Conservation (phyloP, 1,140 invertebrate genomes). For the Ectropis grisescens region DNA sequence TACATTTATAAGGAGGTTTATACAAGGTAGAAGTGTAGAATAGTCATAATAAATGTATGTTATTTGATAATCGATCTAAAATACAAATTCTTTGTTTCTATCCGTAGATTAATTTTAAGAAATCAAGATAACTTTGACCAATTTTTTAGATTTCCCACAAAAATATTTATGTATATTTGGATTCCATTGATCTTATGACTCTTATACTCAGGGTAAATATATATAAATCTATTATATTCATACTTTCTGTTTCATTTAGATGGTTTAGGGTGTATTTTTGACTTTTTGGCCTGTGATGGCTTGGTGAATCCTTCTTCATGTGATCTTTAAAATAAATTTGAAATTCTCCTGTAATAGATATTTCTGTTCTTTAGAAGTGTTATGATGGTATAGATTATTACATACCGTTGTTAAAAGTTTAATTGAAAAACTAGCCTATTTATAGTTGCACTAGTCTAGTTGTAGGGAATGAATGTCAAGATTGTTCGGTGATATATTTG, state of each 20-base stretch:
- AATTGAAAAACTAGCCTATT: slow-evolving; percentile 33
- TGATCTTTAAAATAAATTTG: not conserved
- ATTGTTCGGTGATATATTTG: slow-evolving; percentile 11
- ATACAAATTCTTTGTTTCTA: slow-evolving; percentile 29
- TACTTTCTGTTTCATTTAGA: slow-evolving; percentile 27
- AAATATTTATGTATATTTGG: slow-evolving; percentile 1
- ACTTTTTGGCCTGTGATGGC: slow-evolving; percentile 56
- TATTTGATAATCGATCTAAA: slow-evolving; percentile 25
- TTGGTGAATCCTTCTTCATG: not conserved
- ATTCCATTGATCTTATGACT: slow-evolving; percentile 58
- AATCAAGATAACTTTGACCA: slow-evolving; percentile 44
- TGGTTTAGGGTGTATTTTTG: slow-evolving; percentile 34
- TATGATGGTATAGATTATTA: slow-evolving; percentile 4
- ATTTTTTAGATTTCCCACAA: slow-evolving; percentile 37
- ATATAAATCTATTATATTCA: slow-evolving; percentile 30
- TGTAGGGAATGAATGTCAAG: slow-evolving; percentile 8
- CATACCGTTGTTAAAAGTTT: slow-evolving; percentile 26
- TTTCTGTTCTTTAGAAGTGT: slow-evolving; percentile 22
- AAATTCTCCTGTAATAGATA: too few species aligned
- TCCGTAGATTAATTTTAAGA: slow-evolving; percentile 49
- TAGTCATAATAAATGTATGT: slow-evolving; percentile 51
- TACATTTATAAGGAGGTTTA: slow-evolving; percentile 64
- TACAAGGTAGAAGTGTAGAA: slow-evolving; percentile 63
- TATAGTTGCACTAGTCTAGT: slow-evolving; percentile 36
- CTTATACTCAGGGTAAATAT: slow-evolving; percentile 56